Conservation (phyloP, 2,113 vertebrate species). For the Oryzias javanicus region DNA sequence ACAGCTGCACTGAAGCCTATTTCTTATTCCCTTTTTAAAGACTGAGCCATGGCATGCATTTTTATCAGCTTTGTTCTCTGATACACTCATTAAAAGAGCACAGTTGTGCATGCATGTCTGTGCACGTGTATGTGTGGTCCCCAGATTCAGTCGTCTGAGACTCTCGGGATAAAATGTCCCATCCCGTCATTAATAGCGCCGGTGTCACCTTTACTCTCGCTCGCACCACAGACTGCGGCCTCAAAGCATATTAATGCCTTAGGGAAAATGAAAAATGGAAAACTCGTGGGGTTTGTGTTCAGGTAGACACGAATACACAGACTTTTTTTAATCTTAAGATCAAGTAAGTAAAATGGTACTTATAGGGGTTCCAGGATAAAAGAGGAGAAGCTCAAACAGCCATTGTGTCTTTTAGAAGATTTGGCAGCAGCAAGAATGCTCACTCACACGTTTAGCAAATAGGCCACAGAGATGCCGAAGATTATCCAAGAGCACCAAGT, state of each 20-base stretch:
- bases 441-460: conserved; percentile 17
- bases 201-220: conserved; percentile 25
- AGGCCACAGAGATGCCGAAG: conserved; percentile 22
- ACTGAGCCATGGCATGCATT: conserved; percentile 61
- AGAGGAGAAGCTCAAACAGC: conserved; percentile 25
- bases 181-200: conserved; percentile 24
- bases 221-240: conserved; percentile 9
- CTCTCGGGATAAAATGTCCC: conserved; percentile 27
- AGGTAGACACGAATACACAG: conserved; percentile 11
- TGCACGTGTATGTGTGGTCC: conserved; percentile 25
- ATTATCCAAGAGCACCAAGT: conserved; percentile 55
- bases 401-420: conserved; percentile 20
- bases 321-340: neutral
- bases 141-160: conserved; percentile 34
- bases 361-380: neutral
- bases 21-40: conserved; percentile 74
- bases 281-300: neutral
- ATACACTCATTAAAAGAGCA: conserved; percentile 68
- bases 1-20: conserved; percentile 50
- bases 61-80: conserved; percentile 70
- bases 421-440: conserved; percentile 13
- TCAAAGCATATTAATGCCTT: neutral
- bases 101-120: conserved; percentile 16
- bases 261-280: neutral
- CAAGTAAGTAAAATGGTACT: conserved; percentile 6